Percentiles rank a stretch among this genome's conserved stretches.
Evolutionary conservation across 2,797 vertebrate genomes (phyloP).

Genomic region (Hyperoplus lanceolatus): DNA sequence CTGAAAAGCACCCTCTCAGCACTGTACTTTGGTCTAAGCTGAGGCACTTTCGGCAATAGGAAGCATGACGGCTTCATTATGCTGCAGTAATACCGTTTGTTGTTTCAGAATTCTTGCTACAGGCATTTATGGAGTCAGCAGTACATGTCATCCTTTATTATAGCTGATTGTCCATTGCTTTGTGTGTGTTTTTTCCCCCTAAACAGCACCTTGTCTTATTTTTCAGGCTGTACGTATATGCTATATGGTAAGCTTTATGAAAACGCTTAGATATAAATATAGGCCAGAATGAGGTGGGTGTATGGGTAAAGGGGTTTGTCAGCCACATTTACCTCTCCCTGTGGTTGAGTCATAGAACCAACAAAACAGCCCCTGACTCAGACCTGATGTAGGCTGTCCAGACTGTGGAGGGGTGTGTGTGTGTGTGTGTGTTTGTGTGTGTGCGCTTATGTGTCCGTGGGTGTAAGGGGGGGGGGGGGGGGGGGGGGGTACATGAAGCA

Average conservation of each 20-base stretch:
- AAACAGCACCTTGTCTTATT: constrained; percentile 16
- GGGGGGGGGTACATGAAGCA: constrained; percentile 30
- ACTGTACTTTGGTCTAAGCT: constrained; percentile 19
- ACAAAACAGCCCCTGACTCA: constrained; percentile 72
- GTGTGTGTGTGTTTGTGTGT: too few species aligned
- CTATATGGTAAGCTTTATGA: constrained; percentile 22
- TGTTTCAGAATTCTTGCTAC: constrained; percentile 49
- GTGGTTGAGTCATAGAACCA: constrained; percentile 61
- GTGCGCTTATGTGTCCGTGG: too few species aligned
- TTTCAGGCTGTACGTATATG: constrained; percentile 13
- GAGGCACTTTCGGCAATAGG: constrained; percentile 50
- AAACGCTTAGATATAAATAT: constrained; percentile 46
- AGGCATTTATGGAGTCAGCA: constrained; percentile 54
- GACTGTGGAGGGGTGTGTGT: constrained; percentile 30
- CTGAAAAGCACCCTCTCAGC: constrained; percentile 33
- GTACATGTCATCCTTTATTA: constrained; percentile 42
- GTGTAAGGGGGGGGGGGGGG: too few species aligned
- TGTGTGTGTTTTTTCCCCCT: neutral
- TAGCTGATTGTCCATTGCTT: constrained; percentile 36
- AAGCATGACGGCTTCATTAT: constrained; percentile 55
- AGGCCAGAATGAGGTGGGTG: constrained; percentile 44
- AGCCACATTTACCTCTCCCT: constrained; percentile 53
- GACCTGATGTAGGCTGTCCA: constrained; percentile 70
- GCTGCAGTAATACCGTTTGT: constrained; percentile 48
- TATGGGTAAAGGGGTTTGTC: constrained; percentile 40